phyloP scores from a whole-genome alignment of 2,797 vertebrate species.

The Lepilemur ruficaudatus region DNA sequence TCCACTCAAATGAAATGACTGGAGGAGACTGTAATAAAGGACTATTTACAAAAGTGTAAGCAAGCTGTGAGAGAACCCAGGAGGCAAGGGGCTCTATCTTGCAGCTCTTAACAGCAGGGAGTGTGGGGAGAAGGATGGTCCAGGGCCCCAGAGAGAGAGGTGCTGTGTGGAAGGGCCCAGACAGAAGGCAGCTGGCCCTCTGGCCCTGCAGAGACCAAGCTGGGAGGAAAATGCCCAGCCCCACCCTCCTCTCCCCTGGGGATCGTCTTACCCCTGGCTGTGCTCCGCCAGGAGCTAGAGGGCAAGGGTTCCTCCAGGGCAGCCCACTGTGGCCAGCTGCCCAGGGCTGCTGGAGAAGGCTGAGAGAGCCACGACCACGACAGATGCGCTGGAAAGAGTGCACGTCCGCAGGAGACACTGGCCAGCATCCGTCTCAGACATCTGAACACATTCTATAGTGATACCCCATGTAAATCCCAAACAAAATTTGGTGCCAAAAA shows the following conservation, averaged over 20 bases:
- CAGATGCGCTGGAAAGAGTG: background rate
- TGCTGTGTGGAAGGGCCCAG: background rate
- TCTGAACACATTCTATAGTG: fast-evolving
- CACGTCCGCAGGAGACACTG: fast-evolving
- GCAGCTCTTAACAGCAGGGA: background rate
- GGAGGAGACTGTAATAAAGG: background rate
- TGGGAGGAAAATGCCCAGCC: background rate
- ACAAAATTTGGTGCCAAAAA: background rate
- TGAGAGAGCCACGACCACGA: background rate
- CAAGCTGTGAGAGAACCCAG: background rate
- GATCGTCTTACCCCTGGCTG: background rate
- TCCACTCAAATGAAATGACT: background rate
- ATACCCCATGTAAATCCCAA: too few species aligned
- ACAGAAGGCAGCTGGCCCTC: background rate
- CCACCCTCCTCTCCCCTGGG: background rate
- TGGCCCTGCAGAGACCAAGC: background rate
- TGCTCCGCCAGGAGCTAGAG: background rate
- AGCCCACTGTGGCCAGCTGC: background rate
- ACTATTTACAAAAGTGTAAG: background rate
- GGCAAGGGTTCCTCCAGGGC: background rate
- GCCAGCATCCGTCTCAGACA: fast-evolving
- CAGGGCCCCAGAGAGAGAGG: background rate
- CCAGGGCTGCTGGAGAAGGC: background rate
- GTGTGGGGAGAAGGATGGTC: background rate
- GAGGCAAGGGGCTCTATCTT: background rate